Evolutionary conservation across 1,140 invertebrate species (phyloP).

Genomic region (Diabrotica undecimpunctata): DNA sequence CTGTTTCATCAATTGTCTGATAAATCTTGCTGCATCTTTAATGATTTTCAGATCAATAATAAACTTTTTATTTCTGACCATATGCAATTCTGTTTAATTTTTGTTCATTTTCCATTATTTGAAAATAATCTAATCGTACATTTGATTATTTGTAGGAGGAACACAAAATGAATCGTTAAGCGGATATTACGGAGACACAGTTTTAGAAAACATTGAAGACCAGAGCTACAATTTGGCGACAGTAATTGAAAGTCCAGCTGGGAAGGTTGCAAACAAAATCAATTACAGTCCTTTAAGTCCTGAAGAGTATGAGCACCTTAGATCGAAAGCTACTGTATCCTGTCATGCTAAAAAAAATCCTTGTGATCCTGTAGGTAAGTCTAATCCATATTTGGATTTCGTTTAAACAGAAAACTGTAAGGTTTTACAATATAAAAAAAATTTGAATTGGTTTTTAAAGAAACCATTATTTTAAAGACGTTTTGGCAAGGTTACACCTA

Average conservation of each 20-base stretch:
- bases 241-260: constrained; percentile 39
- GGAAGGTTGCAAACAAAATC: constrained; percentile 35
- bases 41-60: no score
- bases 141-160: constrained; percentile 32
- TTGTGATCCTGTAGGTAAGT: constrained; percentile 43
- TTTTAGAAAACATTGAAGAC: constrained; percentile 37
- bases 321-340: constrained; percentile 43
- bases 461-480: no score
- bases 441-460: no score
- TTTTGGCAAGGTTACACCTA: no score
- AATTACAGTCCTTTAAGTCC: constrained; percentile 36
- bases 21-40: no score
- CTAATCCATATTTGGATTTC: neutral
- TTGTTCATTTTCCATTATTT: no score
- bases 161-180: constrained; percentile 41
- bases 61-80: no score
- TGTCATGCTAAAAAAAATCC: constrained; percentile 45
- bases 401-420: no score
- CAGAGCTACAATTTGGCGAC: constrained; percentile 39
- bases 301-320: constrained; percentile 37
- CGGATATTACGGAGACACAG: constrained; percentile 41
- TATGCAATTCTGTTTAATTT: no score
- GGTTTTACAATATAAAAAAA: no score
- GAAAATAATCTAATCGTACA: no score
- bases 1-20: no score